Base-by-base conservation (phyloP, 2,888 invertebrate genomes). In the Portevinia maculata region DNA sequence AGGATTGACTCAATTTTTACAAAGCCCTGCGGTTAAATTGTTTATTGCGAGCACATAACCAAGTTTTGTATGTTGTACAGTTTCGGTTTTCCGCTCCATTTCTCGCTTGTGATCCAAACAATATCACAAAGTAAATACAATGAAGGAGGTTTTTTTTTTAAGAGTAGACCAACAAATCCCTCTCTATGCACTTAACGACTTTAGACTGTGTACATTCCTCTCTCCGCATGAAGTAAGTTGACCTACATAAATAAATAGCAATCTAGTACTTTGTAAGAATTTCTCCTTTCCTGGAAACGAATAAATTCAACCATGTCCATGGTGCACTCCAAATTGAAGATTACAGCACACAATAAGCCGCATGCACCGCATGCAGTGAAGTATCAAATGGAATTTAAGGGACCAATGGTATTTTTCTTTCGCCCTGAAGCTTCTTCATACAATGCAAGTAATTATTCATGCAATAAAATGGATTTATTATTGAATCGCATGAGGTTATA, bases 291-390 rank as follows among this genome's bases (percentile, higher is more conserved):
- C 11, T 21, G 57, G 52, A 59, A 53, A 57, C 28, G 41, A 60
- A 79, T 79, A 79, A 79, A 79, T 79, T 79, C 76, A 60, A 48
- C 9, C 81, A 81, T 71, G 81, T 81, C 70, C 70, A 64, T 59
- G 52, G 57, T 70, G 81, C 76, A 81, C 76, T 71, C 64, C 70
- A 69, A 81, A 71, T 71, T 76, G 70, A 81, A 65, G 70, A 81
- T 75, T 70, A 65, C 75, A 81, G 69, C 53, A 76, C 76, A 76
- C 76, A 81, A 81, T 76, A 76, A 81, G 76, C 81, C 76, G n/a
- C n/a, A n/a, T n/a, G n/a, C n/a, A 81, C 81, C 81, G n/a, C n/a
- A n/a, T 76, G 76, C 76, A 81, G 76, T 64, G 70, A 65, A 70
- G 41, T 70, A 37, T 76, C 75, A 48, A 44, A 39, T 60, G 65